phyloP scores from a whole-genome alignment of 2,888 invertebrate genomes.

The Drosophila siamana region DNA sequence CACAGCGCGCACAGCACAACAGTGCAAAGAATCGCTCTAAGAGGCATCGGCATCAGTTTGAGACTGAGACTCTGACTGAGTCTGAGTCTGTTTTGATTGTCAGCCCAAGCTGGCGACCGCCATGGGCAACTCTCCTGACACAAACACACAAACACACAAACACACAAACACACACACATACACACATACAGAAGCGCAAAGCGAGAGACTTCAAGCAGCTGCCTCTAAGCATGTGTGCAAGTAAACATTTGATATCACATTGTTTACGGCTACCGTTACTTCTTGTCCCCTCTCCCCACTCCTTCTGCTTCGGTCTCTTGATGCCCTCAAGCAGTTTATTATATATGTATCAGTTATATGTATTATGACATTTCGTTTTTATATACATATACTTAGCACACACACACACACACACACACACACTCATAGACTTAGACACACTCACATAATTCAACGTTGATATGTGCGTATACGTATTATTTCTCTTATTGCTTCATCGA shows the following conservation, averaged over 20 bases:
- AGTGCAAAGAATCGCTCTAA: constrained; percentile 21
- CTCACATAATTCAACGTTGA: constrained; percentile 4
- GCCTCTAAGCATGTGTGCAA: constrained; percentile 55
- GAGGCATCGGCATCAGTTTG: constrained; percentile 6
- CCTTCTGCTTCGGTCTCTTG: background rate
- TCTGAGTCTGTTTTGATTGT: constrained; percentile 48
- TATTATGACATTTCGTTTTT: constrained; percentile 75
- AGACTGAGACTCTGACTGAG: background rate
- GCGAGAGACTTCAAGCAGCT: constrained; percentile 1
- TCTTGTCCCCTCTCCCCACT: background rate
- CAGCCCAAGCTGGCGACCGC: constrained; percentile 26
- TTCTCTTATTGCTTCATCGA: constrained; percentile 59
- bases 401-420: background rate
- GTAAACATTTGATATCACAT: constrained; percentile 72
- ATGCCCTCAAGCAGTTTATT: constrained; percentile 73
- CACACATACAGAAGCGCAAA: background rate
- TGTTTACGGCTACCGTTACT: constrained; percentile 52
- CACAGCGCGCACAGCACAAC: constrained; percentile 17
- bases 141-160: no score
- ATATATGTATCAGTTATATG: constrained; percentile 74
- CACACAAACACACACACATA: no score
- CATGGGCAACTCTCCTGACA: constrained; percentile 25
- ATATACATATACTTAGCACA: constrained; percentile 26
- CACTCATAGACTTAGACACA: background rate
- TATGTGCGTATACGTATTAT: constrained; percentile 10